Base-by-base conservation (phyloP, 2,888 invertebrate genomes). In the Rhopalosiphum nymphaeae region DNA sequence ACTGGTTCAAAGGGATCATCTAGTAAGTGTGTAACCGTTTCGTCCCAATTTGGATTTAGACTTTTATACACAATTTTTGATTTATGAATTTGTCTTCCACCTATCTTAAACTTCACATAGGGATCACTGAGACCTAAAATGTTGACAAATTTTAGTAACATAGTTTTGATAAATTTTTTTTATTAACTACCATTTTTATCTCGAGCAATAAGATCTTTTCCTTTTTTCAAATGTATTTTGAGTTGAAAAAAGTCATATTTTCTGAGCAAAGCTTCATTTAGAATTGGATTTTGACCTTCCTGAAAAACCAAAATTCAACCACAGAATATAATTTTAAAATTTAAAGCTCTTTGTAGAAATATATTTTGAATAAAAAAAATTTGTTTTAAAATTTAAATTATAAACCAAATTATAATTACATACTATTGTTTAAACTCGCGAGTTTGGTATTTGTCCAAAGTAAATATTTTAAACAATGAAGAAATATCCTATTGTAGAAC, bases 1-100 rank as follows among this genome's bases (percentile, higher is more conserved):
- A 99, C 97, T 2, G 98, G 97, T 95, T 97, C 97, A 95, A 98
- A 98, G 0, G 98, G 98, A 96, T 99, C 99, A 96, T 99, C 98
- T 95, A 99, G 97, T 89, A 98, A 98, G 95, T 99, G 97, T 21
- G 98, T 98, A 96, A 99, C 99, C 95, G 97, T 98, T 96, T 99
- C 99, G 96, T 99, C 99, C 99, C 99, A 99, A n/a, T 98, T 97
- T 0, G 99, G 99, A 96, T 99, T 99, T 95, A 99, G 97, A 96
- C 98, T 99, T 95, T 99, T 97, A 96, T 98, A 98, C 94, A 99
- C 98, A 94, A 98, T 99, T 96, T 98, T 97, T 95, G 99, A 99
- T 96, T 99, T 99, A 96, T 99, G 98, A 95, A 99, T 97, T 95
- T 99, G 96, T 95, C 98, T 97, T 67, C 98, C 98, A 26, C 97